A percentile compares a stretch with the other conserved stretches of the same genome.
Evolutionary conservation across 2,113 vertebrate genomes (phyloP).

Genomic region (Lasiurus borealis): DNA sequence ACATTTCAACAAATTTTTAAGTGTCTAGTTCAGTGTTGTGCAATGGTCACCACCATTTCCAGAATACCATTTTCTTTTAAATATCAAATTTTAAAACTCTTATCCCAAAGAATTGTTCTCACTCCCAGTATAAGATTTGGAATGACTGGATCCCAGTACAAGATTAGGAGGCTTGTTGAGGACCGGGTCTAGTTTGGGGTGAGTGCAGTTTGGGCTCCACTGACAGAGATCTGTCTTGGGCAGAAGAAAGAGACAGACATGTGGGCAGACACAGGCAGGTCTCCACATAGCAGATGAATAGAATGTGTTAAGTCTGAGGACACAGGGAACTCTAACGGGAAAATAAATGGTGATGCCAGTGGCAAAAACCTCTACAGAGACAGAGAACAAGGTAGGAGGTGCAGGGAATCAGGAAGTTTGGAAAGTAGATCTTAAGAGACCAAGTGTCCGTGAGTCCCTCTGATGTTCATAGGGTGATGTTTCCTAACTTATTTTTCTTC

Average conservation of each 20-base stretch:
- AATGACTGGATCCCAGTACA: neutral
- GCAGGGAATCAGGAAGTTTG: neutral
- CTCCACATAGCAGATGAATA: neutral
- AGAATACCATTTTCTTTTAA: neutral
- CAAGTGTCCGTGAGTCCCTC: neutral
- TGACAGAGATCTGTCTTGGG: neutral
- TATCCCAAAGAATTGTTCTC: neutral
- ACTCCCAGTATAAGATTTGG: neutral
- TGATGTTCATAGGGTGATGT: neutral
- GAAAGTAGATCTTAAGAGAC: neutral
- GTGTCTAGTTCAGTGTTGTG: neutral
- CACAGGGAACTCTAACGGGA: neutral
- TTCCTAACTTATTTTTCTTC: neutral
- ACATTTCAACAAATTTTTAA: neutral
- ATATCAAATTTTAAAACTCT: conserved; percentile 1
- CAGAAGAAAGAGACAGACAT: neutral
- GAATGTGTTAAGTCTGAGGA: neutral
- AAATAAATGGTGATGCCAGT: neutral
- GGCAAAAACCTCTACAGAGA: neutral
- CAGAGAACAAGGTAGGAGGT: neutral
- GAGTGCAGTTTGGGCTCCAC: neutral
- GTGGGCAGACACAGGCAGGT: neutral
- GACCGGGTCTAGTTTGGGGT: neutral
- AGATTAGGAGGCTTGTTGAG: neutral
- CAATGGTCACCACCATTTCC: neutral